Percentiles rank a stretch among this genome's conserved stretches.
phyloP scores from a whole-genome alignment of 2,113 vertebrate species.

The Hydropotes inermis region DNA sequence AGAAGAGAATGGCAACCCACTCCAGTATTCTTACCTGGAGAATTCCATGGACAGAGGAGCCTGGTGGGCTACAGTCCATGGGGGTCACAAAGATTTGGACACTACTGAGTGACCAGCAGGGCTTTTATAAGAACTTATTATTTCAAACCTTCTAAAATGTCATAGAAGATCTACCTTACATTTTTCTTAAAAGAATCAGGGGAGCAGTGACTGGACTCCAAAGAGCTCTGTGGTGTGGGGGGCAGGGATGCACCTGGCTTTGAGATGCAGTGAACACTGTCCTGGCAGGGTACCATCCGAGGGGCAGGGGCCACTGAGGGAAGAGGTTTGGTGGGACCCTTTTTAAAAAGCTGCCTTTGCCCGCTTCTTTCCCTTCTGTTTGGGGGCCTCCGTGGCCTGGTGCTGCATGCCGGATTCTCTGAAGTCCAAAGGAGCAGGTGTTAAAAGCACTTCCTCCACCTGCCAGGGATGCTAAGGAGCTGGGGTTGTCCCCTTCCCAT shows the following conservation, averaged over 20 bases:
- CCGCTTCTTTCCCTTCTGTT: background rate
- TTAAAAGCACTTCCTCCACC: background rate
- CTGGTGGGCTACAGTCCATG: background rate
- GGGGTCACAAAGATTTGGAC: background rate
- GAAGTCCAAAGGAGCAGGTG: background rate
- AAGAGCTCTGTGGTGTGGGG: background rate
- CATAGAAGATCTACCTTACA: background rate
- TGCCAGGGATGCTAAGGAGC: background rate
- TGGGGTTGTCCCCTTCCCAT: background rate
- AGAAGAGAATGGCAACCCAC: background rate
- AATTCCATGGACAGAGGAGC: background rate
- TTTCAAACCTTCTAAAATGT: background rate
- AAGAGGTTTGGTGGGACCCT: fast-evolving
- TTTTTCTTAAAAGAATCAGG: background rate
- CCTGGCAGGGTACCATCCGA: background rate
- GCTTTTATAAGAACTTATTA: background rate
- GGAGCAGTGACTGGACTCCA: fast-evolving
- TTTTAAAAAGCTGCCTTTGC: background rate
- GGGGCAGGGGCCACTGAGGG: background rate
- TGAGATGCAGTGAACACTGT: fast-evolving
- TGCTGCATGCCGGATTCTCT: background rate
- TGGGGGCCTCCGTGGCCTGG: background rate
- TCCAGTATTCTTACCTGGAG: background rate
- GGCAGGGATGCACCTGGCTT: fast-evolving
- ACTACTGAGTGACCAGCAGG: background rate